These are phyloP conservation scores for Microtus montanus DNA, from an alignment of 2,113 vertebrate species.

Conservation along the genomic window DNA sequence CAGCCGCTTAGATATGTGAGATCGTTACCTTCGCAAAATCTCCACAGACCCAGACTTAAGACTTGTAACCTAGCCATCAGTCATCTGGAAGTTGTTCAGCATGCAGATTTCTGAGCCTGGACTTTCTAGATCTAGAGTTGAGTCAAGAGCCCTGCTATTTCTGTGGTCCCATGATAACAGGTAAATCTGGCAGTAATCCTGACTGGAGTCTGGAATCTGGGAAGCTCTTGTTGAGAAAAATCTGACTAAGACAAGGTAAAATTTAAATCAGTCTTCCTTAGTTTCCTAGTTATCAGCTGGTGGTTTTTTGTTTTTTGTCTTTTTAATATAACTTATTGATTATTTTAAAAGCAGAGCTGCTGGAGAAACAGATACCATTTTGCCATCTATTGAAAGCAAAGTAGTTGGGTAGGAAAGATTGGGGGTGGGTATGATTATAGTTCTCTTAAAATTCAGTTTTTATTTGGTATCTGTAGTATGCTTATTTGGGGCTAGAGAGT, in stretches of 20 bases:
- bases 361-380: constrained; percentile 11
- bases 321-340: not conserved
- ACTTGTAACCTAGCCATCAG: not conserved
- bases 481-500: not conserved
- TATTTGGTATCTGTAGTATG: not conserved
- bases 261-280: not conserved
- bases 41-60: not conserved
- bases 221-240: not conserved
- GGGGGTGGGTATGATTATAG: not conserved
- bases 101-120: not conserved
- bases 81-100: not conserved
- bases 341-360: not conserved
- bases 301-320: not conserved
- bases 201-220: not conserved
- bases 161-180: not conserved
- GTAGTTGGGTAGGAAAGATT: not conserved
- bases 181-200: no score
- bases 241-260: not conserved
- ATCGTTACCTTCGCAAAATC: not conserved
- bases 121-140: not conserved
- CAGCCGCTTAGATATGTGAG: not conserved
- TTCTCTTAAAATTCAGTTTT: not conserved
- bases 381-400: not conserved
- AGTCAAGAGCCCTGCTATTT: not conserved
- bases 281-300: not conserved